phyloP scores from a whole-genome alignment of 1,140 invertebrate species.

The Pseudomyrmex sp. region DNA sequence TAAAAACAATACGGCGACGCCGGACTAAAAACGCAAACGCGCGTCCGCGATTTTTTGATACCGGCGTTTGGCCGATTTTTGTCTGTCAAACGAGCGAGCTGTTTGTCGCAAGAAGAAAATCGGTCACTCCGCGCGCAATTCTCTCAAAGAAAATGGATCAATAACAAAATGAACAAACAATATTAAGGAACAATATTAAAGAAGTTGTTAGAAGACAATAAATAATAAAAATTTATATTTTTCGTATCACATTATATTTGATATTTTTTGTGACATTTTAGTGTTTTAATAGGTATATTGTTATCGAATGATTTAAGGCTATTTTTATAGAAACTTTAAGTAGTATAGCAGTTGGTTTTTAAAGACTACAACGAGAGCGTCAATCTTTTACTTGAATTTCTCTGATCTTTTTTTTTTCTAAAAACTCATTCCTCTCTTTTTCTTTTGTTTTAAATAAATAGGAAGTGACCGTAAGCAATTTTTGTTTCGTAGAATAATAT shows the following conservation, averaged over 20 bases:
- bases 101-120: constrained; percentile 20
- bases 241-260: too few species aligned
- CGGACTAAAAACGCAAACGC: constrained; percentile 4
- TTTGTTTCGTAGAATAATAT: constrained; percentile 25
- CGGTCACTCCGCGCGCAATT: neutral
- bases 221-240: neutral
- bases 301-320: neutral
- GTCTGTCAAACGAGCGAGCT: neutral
- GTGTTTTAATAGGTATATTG: too few species aligned
- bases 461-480: too few species aligned
- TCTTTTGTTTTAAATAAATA: neutral
- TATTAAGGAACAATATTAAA: too few species aligned
- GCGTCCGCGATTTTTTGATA: constrained; percentile 49
- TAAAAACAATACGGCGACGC: constrained; percentile 56
- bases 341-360: neutral
- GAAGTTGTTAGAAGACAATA: neutral
- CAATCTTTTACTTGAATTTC: neutral
- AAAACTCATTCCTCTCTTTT: neutral
- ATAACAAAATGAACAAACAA: too few species aligned
- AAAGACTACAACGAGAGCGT: neutral
- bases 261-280: too few species aligned
- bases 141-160: neutral
- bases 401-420: neutral
- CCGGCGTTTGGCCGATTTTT: constrained; percentile 32
- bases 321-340: neutral